Percentiles rank a stretch among this genome's conserved stretches.
These are phyloP conservation scores for Desmodus rotundus DNA, from an alignment of 2,113 vertebrate genomes.

Conservation along the genomic window DNA sequence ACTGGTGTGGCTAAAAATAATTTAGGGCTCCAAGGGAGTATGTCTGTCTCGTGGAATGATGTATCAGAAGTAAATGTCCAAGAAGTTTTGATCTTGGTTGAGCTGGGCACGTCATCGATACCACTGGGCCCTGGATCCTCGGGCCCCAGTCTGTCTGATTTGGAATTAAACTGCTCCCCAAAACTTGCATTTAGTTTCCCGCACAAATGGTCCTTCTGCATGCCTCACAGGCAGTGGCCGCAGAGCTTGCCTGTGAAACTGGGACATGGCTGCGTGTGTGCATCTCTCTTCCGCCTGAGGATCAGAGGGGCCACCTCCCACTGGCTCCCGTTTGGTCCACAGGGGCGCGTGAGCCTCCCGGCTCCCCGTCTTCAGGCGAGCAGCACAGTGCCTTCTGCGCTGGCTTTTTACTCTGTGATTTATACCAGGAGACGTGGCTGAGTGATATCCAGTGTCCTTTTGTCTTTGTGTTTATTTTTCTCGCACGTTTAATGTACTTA, in stretches of 20 bases:
- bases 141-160: conserved; percentile 34
- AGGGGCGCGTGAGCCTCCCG: background rate
- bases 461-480: conserved; percentile 81
- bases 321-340: conserved; percentile 1
- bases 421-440: conserved; percentile 74
- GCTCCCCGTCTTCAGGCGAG: conserved; percentile 57
- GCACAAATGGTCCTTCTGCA: background rate
- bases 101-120: background rate
- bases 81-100: conserved; percentile 28
- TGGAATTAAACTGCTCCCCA: conserved; percentile 8
- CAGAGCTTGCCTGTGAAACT: background rate
- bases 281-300: background rate
- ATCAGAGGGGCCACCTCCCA: background rate
- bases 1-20: conserved; percentile 53
- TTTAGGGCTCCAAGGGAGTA: conserved; percentile 55
- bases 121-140: background rate
- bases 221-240: background rate
- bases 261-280: background rate
- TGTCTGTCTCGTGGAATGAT: conserved; percentile 10
- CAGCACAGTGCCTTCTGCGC: conserved; percentile 58
- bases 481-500: conserved; percentile 73
- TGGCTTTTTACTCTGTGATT: conserved; percentile 79
- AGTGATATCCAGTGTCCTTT: conserved; percentile 81
- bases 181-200: background rate
- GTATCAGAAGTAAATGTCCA: conserved; percentile 12